Evolutionary conservation across 1,140 invertebrate genomes (phyloP), one percentile per base, ranked within the genome.

Genomic region (Potamilus streckersoni): DNA sequence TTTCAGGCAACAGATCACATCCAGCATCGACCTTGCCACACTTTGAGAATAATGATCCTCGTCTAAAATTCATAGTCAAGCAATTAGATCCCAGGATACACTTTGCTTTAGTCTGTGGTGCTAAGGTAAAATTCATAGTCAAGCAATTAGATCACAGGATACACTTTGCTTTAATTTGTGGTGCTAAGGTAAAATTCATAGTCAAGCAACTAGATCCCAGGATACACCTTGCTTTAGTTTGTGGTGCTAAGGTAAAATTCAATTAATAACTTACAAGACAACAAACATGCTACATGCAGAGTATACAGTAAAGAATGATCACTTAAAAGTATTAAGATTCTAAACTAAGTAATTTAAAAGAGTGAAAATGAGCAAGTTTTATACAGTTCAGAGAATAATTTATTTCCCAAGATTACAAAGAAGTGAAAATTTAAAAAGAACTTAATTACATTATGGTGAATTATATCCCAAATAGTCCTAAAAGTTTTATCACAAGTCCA

Each of bases 41-140:
- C 66, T 90, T 91, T 73, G 76, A 79, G 49, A 49, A 76, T 27
- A 80, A 84, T 59, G 90, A 91, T 78, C 83, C 86, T 0, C 82
- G 89, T 69, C 27, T 86, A 56, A 83, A 85, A 73, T 90, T 84
- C 80, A 74, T 82, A 12, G 69, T 88, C 19, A 80, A 83, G 61
- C 78, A 79, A 57, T 69, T 89, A 31, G 90, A 91, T 76, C 89
- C 90, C 5, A 79, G 90, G 62, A 88, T 91, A 69, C 90, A 91
- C 80, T 91, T 91, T 86, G 90, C 90, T 60, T 80, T 91, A 15
- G 88, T 89, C 23, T 91, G 89, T 86, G 90, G 90, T 60, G 90
- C 89, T 20, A 88, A 86, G 83, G 87, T 89, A 78, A 80, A 71
- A 71, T 27, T 62, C 66, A 23, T n/a, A n/a, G n/a, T n/a, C n/a